These are phyloP conservation scores for Rallus limicola DNA, from an alignment of 2,113 vertebrate species.

Conservation along the genomic window DNA sequence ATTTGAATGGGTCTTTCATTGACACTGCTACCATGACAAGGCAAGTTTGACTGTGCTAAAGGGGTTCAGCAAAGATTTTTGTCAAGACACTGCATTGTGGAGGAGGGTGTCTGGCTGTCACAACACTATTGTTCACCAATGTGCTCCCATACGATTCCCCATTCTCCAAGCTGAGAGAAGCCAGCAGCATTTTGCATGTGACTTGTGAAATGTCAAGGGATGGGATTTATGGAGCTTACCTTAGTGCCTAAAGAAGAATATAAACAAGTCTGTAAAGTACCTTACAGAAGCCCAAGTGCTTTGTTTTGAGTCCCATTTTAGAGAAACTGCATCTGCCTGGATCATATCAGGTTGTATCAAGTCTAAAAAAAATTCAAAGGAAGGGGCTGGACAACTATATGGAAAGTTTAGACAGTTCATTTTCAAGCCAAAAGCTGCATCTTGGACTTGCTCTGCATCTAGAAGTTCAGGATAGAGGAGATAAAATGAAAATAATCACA, in stretches of 20 bases:
- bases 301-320: not conserved
- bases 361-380: not conserved
- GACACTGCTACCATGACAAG: conserved; percentile 35
- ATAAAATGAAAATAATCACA: not conserved
- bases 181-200: not conserved
- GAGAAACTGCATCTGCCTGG: not conserved
- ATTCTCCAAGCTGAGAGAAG: conserved; percentile 2
- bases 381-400: not conserved
- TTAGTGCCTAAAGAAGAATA: not conserved
- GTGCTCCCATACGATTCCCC: not conserved
- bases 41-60: conserved; percentile 17
- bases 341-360: not conserved
- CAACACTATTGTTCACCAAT: not conserved
- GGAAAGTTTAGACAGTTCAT: not conserved
- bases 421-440: not conserved
- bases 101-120: not conserved
- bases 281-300: not conserved
- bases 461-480: not conserved
- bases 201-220: not conserved
- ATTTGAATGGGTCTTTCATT: conserved; percentile 14
- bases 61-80: conserved; percentile 12
- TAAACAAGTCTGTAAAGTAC: not conserved
- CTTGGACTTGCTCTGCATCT: not conserved
- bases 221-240: not conserved
- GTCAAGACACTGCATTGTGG: not conserved